Evolutionary conservation across 2,888 invertebrate species (phyloP).

Genomic region (Boloria euphrosyne): DNA sequence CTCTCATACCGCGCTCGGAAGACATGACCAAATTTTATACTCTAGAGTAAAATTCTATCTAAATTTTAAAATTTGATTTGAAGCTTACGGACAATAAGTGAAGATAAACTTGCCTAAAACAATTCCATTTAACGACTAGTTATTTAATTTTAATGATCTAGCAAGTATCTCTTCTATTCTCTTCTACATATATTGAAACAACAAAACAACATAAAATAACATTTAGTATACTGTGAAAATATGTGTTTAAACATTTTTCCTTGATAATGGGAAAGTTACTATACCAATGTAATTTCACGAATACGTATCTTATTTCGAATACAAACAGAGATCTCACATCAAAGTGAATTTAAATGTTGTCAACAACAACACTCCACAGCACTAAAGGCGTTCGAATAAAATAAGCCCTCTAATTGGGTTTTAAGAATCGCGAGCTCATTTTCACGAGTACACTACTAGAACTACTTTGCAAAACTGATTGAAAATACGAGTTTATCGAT

Average conservation of each 20-base stretch:
- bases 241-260: constrained; percentile 32
- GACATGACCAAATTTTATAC: no score
- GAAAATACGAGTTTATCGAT: neutral
- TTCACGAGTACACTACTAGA: neutral
- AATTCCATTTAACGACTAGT: no score
- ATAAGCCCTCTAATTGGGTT: constrained; percentile 50
- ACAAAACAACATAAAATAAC: neutral
- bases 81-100: no score
- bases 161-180: no score
- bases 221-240: constrained; percentile 20
- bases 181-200: neutral
- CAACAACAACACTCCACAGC: constrained; percentile 58
- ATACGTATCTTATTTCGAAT: constrained; percentile 42
- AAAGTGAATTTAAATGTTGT: constrained; percentile 68
- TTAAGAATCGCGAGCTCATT: constrained; percentile 30
- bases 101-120: no score
- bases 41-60: no score
- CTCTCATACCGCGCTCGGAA: no score
- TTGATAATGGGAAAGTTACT: constrained; percentile 36
- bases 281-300: constrained; percentile 38
- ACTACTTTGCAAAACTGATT: constrained; percentile 8
- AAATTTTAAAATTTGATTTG: no score
- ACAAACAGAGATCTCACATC: constrained; percentile 55
- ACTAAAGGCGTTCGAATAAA: constrained; percentile 50
- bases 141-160: no score